Conservation (phyloP, 1,140 invertebrate genomes). For the Leptopilina clavipes region DNA sequence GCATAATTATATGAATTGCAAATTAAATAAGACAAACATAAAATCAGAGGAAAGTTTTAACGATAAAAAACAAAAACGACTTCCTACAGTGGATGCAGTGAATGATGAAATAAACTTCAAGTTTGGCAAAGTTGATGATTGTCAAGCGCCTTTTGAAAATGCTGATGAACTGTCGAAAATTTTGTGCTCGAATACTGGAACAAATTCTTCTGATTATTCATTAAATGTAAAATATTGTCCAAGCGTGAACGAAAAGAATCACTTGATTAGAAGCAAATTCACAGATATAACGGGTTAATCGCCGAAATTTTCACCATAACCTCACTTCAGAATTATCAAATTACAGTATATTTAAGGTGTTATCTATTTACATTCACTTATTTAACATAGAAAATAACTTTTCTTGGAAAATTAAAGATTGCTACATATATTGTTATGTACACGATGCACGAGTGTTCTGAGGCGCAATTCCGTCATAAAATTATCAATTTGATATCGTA, state of each 20-base stretch:
- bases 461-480: too few species aligned
- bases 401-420: too few species aligned
- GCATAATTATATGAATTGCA: slow-evolving; percentile 50
- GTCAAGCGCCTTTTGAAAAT: slow-evolving; percentile 4
- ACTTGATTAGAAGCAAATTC: not conserved
- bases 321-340: too few species aligned
- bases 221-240: slow-evolving; percentile 20
- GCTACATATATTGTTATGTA: too few species aligned
- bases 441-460: too few species aligned
- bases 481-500: too few species aligned
- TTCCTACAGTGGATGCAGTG: not conserved
- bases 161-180: not conserved
- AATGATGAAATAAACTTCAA: not conserved
- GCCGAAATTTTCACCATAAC: too few species aligned
- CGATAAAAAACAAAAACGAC: not conserved
- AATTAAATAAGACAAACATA: slow-evolving; percentile 14
- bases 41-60: slow-evolving; percentile 16
- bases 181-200: not conserved
- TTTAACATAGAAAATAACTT: too few species aligned
- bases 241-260: not conserved
- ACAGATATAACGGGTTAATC: not conserved
- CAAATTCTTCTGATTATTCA: not conserved
- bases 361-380: too few species aligned
- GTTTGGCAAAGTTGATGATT: slow-evolving; percentile 5
- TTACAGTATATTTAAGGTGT: too few species aligned